These are phyloP conservation scores for Campylorhamphus procurvoides DNA, from an alignment of 2,113 vertebrate genomes.

Conservation along the genomic window DNA sequence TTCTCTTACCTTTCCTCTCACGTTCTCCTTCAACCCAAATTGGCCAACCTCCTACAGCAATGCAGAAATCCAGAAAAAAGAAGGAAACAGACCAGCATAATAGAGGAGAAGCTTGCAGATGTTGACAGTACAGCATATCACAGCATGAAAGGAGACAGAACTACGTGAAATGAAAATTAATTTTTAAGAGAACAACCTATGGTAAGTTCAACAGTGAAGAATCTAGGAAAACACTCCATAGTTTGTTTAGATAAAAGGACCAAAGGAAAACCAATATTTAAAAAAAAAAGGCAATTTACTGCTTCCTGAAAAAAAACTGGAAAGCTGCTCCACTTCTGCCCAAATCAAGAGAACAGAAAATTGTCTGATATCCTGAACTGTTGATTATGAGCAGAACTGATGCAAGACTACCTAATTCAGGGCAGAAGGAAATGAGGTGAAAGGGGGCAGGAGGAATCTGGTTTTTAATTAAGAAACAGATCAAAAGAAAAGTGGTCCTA, in stretches of 20 bases:
- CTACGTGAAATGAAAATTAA: slow-evolving; percentile 42
- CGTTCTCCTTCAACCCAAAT: slow-evolving; percentile 78
- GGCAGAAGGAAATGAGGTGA: neutral
- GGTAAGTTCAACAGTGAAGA: slow-evolving; percentile 34
- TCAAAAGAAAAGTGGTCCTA: neutral
- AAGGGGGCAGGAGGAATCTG: neutral
- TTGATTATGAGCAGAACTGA: slow-evolving; percentile 1
- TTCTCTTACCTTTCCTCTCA: slow-evolving; percentile 81
- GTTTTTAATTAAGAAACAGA: slow-evolving; percentile 3
- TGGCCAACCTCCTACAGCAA: slow-evolving; percentile 78
- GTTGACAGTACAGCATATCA: slow-evolving; percentile 69
- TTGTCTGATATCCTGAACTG: neutral
- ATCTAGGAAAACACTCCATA: neutral
- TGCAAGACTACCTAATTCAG: neutral
- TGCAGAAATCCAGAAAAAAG: slow-evolving; percentile 78
- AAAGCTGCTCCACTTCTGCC: neutral
- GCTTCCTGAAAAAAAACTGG: slow-evolving; percentile 6
- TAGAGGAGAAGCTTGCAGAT: slow-evolving; percentile 73
- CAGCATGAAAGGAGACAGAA: slow-evolving; percentile 66
- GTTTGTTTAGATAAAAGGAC: neutral
- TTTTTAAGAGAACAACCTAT: slow-evolving; percentile 54
- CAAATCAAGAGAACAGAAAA: slow-evolving; percentile 40
- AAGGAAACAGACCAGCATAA: slow-evolving; percentile 78
- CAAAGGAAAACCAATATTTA: neutral
- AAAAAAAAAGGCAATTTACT: neutral